phyloP scores from a whole-genome alignment of 2,113 vertebrate genomes.

The Hyla sarda region DNA sequence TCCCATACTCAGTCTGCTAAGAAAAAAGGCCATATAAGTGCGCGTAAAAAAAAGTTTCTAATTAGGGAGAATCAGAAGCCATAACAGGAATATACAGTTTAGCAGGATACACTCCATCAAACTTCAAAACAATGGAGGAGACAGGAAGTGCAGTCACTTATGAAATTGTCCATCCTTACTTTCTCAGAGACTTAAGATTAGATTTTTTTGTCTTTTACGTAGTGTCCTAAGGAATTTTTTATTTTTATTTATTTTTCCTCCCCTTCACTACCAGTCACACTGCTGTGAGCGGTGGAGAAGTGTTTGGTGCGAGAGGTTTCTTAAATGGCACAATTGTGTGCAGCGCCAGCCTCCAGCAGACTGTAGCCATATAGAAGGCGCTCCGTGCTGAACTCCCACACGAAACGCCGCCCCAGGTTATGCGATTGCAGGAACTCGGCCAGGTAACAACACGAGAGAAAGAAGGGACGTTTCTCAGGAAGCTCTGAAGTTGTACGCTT shows the following conservation, averaged over 20 bases:
- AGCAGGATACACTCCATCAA: constrained; percentile 85
- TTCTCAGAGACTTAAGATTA: constrained; percentile 68
- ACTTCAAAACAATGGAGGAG: constrained; percentile 81
- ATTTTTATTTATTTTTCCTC: constrained; percentile 54
- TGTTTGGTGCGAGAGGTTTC: not conserved
- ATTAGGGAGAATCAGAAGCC: constrained; percentile 68
- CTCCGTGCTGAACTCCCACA: not conserved
- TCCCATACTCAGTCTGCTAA: too few relatives aligned
- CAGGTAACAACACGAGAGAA: constrained; percentile 10
- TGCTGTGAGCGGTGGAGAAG: too few relatives aligned
- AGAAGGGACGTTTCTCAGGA: constrained; percentile 9
- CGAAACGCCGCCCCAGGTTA: not conserved
- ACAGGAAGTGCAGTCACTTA: constrained; percentile 77
- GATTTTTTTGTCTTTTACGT: not conserved
- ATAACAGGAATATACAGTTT: constrained; percentile 82
- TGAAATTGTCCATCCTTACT: constrained; percentile 73
- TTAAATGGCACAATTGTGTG: constrained; percentile 38
- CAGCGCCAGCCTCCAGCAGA: constrained; percentile 9
- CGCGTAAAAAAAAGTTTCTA: constrained; percentile 61
- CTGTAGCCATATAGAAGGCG: constrained; percentile 43
- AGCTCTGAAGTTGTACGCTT: constrained; percentile 1
- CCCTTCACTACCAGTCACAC: constrained; percentile 23
- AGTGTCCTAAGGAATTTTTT: constrained; percentile 60
- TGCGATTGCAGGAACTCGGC: not conserved
- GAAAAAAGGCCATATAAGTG: constrained; percentile 33